A percentile compares a stretch with the other conserved stretches of the same genome.
Evolutionary conservation across 2,797 vertebrate genomes (phyloP).

Genomic region (Crocodylus rhombifer): DNA sequence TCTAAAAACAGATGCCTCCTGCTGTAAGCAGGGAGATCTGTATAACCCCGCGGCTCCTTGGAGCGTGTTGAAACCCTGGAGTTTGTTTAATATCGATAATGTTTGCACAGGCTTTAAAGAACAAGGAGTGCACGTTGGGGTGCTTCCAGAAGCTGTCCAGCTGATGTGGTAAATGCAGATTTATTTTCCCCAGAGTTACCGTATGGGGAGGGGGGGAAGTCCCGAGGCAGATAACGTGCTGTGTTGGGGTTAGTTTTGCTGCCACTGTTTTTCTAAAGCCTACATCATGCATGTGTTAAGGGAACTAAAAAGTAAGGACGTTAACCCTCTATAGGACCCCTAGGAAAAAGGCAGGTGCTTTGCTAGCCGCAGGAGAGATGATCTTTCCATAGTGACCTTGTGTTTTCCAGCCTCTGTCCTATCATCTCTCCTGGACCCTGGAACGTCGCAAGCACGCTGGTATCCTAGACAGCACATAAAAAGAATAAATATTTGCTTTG

Average conservation of each 20-base stretch:
- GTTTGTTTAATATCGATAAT: neutral
- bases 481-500: neutral
- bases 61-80: neutral
- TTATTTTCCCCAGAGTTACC: no score
- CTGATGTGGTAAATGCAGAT: neutral
- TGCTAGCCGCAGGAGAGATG: neutral
- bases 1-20: neutral
- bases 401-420: neutral
- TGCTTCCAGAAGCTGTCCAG: neutral
- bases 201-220: neutral
- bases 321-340: neutral
- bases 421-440: neutral
- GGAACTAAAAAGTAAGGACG: neutral
- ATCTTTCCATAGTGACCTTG: neutral
- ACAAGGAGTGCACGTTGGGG: neutral
- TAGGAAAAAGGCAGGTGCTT: neutral
- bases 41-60: neutral
- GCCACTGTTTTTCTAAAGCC: neutral
- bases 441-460: accelerated
- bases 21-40: neutral
- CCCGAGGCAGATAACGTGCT: neutral
- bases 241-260: neutral
- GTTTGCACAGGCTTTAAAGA: neutral
- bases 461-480: neutral
- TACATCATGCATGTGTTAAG: neutral